phyloP scores from a whole-genome alignment of 2,797 vertebrate genomes.

The Hyperoplus lanceolatus region DNA sequence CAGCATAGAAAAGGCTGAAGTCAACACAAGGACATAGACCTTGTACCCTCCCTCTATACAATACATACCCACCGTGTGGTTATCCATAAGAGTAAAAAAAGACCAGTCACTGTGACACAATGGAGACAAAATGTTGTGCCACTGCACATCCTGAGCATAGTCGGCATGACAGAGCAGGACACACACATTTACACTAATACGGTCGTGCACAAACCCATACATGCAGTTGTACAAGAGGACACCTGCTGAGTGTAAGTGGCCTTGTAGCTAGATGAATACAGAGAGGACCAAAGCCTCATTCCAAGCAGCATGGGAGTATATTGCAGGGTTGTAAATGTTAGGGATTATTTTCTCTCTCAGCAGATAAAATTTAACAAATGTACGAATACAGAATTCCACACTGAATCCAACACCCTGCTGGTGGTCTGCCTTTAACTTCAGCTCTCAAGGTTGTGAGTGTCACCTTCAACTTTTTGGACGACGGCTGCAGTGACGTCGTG shows the following conservation, averaged over 20 bases:
- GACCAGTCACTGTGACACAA: slow-evolving; percentile 33
- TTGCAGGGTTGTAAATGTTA: slow-evolving; percentile 23
- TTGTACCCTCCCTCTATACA: slow-evolving; percentile 14
- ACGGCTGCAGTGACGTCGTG: neutral
- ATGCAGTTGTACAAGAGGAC: slow-evolving; percentile 21
- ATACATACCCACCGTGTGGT: slow-evolving; percentile 30
- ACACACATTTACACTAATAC: slow-evolving; percentile 5
- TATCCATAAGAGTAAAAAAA: neutral
- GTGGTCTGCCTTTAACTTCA: neutral
- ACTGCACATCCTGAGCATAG: slow-evolving; percentile 37
- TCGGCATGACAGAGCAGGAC: slow-evolving; percentile 3
- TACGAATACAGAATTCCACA: neutral
- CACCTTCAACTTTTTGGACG: slow-evolving; percentile 5
- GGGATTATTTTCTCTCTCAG: slow-evolving; percentile 23
- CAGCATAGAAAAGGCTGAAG: slow-evolving; percentile 18
- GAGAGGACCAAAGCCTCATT: slow-evolving; percentile 26
- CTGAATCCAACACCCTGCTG: slow-evolving; percentile 17
- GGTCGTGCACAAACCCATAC: neutral
- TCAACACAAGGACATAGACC: slow-evolving; percentile 25
- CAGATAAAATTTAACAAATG: slow-evolving; percentile 29
- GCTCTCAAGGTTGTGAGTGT: neutral
- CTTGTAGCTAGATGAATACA: slow-evolving; percentile 47
- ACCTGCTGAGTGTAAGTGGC: slow-evolving; percentile 58
- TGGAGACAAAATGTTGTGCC: slow-evolving; percentile 59
- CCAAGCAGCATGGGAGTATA: slow-evolving; percentile 2